Conservation (phyloP, 1,140 invertebrate genomes). For the Lepidurus apus region DNA sequence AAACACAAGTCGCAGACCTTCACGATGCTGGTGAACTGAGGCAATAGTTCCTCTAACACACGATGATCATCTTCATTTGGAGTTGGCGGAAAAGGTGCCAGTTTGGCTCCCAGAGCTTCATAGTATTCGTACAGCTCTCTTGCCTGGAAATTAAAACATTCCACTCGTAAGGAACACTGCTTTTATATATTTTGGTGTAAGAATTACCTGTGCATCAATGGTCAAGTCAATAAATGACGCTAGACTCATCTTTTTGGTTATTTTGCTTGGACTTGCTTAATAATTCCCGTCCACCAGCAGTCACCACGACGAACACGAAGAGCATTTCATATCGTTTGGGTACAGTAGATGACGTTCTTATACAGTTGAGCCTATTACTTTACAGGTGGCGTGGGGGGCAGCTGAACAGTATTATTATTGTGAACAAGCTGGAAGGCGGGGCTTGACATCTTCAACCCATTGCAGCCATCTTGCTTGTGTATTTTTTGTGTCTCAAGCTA, state of each 20-base stretch:
- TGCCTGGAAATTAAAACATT: constrained; percentile 56
- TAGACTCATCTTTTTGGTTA: constrained; percentile 43
- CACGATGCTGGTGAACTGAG: constrained; percentile 76
- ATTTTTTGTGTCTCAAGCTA: background rate
- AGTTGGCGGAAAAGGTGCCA: constrained; percentile 77
- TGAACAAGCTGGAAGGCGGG: background rate
- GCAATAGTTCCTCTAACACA: constrained; percentile 1
- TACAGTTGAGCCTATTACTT: background rate
- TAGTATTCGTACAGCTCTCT: constrained; percentile 82
- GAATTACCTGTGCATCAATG: constrained; percentile 66
- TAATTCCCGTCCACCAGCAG: background rate
- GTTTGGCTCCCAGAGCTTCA: constrained; percentile 83
- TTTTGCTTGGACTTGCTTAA: background rate
- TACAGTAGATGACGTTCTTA: too few relatives aligned
- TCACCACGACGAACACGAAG: background rate
- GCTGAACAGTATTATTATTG: background rate
- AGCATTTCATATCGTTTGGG: background rate
- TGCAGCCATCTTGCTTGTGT: background rate
- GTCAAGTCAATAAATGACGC: constrained; percentile 48
- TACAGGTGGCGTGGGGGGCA: background rate
- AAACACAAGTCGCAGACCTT: constrained; percentile 88
- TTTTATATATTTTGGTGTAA: constrained; percentile 2
- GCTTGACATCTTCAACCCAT: background rate
- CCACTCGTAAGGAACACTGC: constrained; percentile 34
- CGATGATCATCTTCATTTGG: constrained; percentile 75